Evolutionary conservation across 2,113 vertebrate genomes (phyloP).

Genomic region (Tenrec ecaudatus): DNA sequence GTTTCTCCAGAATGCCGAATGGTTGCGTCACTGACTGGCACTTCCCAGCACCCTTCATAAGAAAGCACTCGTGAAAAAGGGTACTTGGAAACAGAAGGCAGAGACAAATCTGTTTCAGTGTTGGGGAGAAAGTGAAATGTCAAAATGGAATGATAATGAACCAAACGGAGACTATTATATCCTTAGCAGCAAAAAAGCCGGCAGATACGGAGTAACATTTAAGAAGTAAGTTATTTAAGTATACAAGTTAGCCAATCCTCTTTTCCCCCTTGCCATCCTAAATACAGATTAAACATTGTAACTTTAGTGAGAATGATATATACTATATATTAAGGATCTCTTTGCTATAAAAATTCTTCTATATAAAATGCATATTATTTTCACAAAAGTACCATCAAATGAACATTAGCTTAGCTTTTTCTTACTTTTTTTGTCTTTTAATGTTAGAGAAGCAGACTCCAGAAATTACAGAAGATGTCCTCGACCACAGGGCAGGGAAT

Average conservation of each 20-base stretch:
- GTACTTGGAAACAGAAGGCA: background rate
- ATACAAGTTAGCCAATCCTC: background rate
- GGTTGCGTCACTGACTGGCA: background rate
- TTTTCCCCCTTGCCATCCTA: background rate
- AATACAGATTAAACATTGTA: background rate
- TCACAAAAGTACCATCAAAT: background rate
- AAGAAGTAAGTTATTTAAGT: background rate
- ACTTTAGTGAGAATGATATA: background rate
- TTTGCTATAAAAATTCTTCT: background rate
- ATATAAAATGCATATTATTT: background rate
- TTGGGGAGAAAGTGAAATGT: background rate
- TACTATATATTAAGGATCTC: background rate
- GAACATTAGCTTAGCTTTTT: background rate
- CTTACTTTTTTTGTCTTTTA: background rate
- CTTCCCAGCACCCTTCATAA: background rate
- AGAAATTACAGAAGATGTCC: background rate
- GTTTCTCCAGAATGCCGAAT: slow-evolving; percentile 6
- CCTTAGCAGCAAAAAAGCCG: background rate
- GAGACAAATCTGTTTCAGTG: background rate
- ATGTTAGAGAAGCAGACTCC: background rate
- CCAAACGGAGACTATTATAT: background rate
- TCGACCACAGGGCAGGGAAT: background rate
- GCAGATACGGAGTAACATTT: background rate
- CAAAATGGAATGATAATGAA: background rate
- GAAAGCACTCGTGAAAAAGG: slow-evolving; percentile 19